Evolutionary conservation across 2,797 vertebrate species (phyloP).

Genomic region (Carapus acus): DNA sequence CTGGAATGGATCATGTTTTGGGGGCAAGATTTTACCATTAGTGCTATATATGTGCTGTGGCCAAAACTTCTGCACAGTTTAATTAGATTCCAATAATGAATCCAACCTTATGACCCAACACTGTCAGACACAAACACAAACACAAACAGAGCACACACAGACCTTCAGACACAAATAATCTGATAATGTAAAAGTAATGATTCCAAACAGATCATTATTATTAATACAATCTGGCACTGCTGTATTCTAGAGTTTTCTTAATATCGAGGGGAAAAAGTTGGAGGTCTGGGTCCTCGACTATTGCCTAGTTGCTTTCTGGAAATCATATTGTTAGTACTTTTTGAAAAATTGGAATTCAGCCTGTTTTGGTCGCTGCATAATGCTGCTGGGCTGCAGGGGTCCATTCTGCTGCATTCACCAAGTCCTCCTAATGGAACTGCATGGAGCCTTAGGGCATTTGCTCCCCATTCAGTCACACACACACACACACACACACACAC

Average conservation of each 20-base stretch:
- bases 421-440: conserved; percentile 38
- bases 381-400: conserved; percentile 26
- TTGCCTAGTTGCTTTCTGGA: not conserved
- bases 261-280: not conserved
- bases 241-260: not conserved
- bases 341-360: conserved; percentile 22
- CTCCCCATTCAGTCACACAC: not conserved
- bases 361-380: conserved; percentile 29
- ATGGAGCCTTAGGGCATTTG: conserved; percentile 36
- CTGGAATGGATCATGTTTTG: too few relatives aligned
- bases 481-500: not conserved
- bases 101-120: too few relatives aligned
- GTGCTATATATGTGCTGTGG: too few relatives aligned
- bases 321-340: conserved; percentile 11
- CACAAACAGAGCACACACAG: too few relatives aligned
- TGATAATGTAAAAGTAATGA: too few relatives aligned
- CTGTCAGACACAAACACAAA: too few relatives aligned
- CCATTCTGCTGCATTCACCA: conserved; percentile 27
- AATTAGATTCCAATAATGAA: too few relatives aligned
- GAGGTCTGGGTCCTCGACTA: not conserved
- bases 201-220: too few relatives aligned
- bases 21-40: too few relatives aligned
- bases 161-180: too few relatives aligned
- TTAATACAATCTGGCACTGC: too few relatives aligned
- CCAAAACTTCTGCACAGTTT: too few relatives aligned